Base-by-base conservation (phyloP, 2,888 invertebrate genomes). In the Lacanobia oleracea region DNA sequence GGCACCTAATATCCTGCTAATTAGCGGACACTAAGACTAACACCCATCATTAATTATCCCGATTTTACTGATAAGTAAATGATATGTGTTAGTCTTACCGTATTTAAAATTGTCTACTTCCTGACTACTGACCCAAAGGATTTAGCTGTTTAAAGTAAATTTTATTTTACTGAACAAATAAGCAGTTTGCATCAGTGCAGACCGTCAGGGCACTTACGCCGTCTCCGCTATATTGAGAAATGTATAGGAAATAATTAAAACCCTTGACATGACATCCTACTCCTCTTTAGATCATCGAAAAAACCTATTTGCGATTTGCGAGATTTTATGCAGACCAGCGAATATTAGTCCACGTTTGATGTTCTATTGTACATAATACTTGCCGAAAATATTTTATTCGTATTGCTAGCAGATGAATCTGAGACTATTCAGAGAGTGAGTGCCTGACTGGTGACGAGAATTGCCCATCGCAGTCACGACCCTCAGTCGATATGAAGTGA, bases 81-180 rank as follows among this genome's bases (percentile, higher is more conserved):
- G n/a, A n/a, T n/a, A n/a, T n/a, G n/a, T n/a, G n/a, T n/a, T n/a
- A n/a, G n/a, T n/a, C n/a, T n/a, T n/a, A n/a, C 23, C 40, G 40
- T 62, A 59, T 37, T 50, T 10, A 8, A 63, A 79, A 77, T 66
- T 66, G 48, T 7, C 23, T 50, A 50, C 33, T 72, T 79, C 73
- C 76, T 61, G 27, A 45, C 78, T 48, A 53, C 21, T 70, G 71
- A 61, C 43, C 43, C 40, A 50, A 53, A 21, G 65, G 65, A 77
- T 72, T 62, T 53, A 48, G 21, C 48, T 18, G 53, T 59, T 72
- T 53, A 62, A 0, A 62, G 45, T 27, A 37, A 45, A 56, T 61
- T 14, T 63, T 43, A 18, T 61, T 48, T 56, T 59, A 21, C 43
- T 33, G 2, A 53, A 72, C 21, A 79, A 65, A 65, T 65, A 62